Base-by-base conservation (phyloP, 2,113 vertebrate species). In the Poeciliopsis turrubarensis region DNA sequence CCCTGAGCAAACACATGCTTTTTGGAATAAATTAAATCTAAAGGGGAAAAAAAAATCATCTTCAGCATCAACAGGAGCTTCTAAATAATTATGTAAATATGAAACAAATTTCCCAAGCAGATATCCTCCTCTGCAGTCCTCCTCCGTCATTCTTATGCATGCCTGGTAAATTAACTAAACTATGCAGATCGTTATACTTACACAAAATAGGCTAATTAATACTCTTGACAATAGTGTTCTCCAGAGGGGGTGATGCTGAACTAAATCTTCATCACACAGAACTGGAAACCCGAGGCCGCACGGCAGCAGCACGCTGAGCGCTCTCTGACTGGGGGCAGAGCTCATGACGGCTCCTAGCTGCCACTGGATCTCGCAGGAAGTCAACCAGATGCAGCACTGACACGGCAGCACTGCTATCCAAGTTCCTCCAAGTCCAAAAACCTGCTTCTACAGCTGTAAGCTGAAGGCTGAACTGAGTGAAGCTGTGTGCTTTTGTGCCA, bases 191-290 rank as follows among this genome's bases (percentile, higher is more conserved):
- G 81, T 92, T 91, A 91, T 86, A 89, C 86, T 91, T 88, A 90
- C 89, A 92, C 89, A 91, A 92, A 91, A 93, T 87, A 86, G 91
- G 90, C 89, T 93, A 92, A 93, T 93, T 91, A 93, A 92, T 91
- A 93, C 92, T 91, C 92, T 91, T 89, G 91, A 89, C 84, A 88
- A 93, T 92, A 84, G 85, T 26, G 74, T 85, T 86, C 89, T 89
- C 83, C 85, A 81, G 80, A 82, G 86, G 81, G 64, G 70, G 70
- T 39, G 54, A 75, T 85, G 86, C 81, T 86, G 87, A 89, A 82
- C 87, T 93, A 87, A 86, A 86, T 91, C 88, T 82, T 90, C 85
- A 88, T 93, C 88, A 78, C 84, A 86, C 61, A 72, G 84, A 82
- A 84, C 82, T 75, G 65, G 72, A 89, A 90, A 92, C 86, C 65